Evolutionary conservation across 1,140 invertebrate species (phyloP).

Genomic region (Spodoptera frugiperda): DNA sequence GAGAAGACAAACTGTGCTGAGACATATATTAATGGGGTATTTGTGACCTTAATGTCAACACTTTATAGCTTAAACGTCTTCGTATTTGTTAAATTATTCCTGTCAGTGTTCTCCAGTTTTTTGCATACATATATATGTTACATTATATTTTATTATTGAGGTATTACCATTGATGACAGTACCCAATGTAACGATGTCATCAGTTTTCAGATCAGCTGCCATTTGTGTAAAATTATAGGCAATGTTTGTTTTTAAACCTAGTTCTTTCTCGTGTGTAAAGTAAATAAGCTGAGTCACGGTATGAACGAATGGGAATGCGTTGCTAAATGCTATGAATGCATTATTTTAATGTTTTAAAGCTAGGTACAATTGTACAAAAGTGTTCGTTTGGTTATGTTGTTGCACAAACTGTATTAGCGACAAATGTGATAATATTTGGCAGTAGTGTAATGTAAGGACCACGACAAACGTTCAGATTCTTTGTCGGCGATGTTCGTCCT

Average conservation of each 20-base stretch:
- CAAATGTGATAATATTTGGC: conserved; percentile 50
- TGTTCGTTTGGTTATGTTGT: conserved; percentile 45
- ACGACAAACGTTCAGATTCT: conserved; percentile 37
- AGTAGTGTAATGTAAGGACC: conserved; percentile 45
- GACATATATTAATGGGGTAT: no score
- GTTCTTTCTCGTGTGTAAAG: neutral
- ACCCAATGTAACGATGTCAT: no score
- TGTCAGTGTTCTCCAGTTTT: neutral
- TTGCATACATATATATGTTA: neutral
- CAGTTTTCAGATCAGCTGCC: no score
- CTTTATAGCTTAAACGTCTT: no score
- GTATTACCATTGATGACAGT: no score
- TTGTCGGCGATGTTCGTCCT: conserved; percentile 9
- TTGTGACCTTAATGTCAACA: no score
- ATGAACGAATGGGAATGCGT: conserved; percentile 3
- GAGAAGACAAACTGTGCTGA: neutral
- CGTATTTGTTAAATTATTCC: no score
- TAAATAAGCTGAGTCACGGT: neutral
- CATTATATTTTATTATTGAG: no score
- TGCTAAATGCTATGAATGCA: conserved; percentile 24
- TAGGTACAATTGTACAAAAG: conserved; percentile 19
- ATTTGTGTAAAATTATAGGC: no score
- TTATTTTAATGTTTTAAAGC: conserved; percentile 23
- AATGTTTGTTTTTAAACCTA: no score
- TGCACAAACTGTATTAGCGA: conserved; percentile 47